These are phyloP conservation scores for Rhizomys pruinosus DNA, from an alignment of 2,113 vertebrate genomes.

Conservation along the genomic window DNA sequence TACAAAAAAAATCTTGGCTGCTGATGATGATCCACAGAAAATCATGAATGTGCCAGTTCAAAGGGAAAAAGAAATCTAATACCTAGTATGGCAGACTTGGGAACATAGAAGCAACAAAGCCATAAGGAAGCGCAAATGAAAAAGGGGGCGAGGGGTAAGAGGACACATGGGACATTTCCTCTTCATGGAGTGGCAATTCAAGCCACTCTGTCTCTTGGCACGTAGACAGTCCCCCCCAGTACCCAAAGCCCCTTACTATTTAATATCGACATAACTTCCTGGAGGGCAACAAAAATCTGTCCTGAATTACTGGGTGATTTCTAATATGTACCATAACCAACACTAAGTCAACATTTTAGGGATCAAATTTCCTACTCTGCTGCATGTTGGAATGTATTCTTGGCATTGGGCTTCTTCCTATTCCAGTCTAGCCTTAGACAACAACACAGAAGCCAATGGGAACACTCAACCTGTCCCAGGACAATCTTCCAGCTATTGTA, in stretches of 20 bases:
- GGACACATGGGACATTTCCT: conserved; percentile 70
- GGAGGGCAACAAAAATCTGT: conserved; percentile 73
- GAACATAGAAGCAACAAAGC: conserved; percentile 86
- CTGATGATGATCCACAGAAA: conserved; percentile 76
- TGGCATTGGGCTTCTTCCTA: conserved; percentile 70
- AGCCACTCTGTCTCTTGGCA: no score
- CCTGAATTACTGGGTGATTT: conserved; percentile 80
- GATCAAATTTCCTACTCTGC: conserved; percentile 74
- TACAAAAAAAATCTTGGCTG: conserved; percentile 75
- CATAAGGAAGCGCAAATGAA: conserved; percentile 69
- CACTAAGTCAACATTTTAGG: conserved; percentile 76
- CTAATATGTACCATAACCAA: conserved; percentile 80
- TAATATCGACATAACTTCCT: conserved; percentile 70
- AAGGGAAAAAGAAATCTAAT: conserved; percentile 84
- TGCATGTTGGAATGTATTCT: conserved; percentile 72
- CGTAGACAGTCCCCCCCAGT: no score
- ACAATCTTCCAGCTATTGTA: conserved; percentile 48
- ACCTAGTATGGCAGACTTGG: conserved; percentile 80
- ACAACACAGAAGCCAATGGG: conserved; percentile 58
- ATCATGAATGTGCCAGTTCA: conserved; percentile 75
- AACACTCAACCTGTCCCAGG: conserved; percentile 60
- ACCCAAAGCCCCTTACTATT: conserved; percentile 61
- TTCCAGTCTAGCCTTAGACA: conserved; percentile 58
- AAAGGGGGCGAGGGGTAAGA: conserved; percentile 10
- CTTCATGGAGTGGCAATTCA: conserved; percentile 75